Evolutionary conservation across 2,888 invertebrate species (phyloP), one percentile per base, ranked within the genome.

Genomic region (Ernsta delagoae): DNA sequence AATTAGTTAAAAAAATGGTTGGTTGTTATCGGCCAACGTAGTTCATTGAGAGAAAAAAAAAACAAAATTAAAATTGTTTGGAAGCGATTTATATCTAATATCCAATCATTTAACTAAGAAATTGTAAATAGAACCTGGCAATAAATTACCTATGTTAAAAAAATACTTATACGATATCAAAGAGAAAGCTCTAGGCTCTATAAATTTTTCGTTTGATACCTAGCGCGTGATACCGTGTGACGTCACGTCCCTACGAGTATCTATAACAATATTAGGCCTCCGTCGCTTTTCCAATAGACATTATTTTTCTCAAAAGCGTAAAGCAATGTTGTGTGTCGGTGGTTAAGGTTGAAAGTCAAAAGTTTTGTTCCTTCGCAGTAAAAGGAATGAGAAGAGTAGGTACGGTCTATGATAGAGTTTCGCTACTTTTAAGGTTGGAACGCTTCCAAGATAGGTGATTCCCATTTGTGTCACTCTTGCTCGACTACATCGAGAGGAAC

Each of bases 391-490:
- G 12, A 57, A 24, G 24, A 1, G 24, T n/a, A n/a, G n/a, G n/a
- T 24, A 24, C 24, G 36, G 57, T 57, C 57, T 11, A 57, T 57
- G n/a, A 12, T 34, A 59, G 39, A 41, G 39, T 16, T 41, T 41
- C 41, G 36, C 41, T 59, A 31, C 31, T 60, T 45, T 31, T 31
- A 31, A 60, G 60, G 60, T 60, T 60, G 60, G 45, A 60, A 36
- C 60, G 43, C 3, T 45, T 60, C 60, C 60, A 60, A 39, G 59
- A 59, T 12, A 41, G 59, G 57, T 57, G 57, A 57, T 36, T 57
- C 36, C 9, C 24, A 41, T 45, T 43, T 11, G 43, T 45, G 60
- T 60, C 59, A 57, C 57, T 36, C 57, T 57, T 36, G 57, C 34
- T 1, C 31, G 54, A 24, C 4, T 4, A 24, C 54, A 54, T 31